phyloP scores from a whole-genome alignment of 2,888 invertebrate species.

The Dioctria rufipes region DNA sequence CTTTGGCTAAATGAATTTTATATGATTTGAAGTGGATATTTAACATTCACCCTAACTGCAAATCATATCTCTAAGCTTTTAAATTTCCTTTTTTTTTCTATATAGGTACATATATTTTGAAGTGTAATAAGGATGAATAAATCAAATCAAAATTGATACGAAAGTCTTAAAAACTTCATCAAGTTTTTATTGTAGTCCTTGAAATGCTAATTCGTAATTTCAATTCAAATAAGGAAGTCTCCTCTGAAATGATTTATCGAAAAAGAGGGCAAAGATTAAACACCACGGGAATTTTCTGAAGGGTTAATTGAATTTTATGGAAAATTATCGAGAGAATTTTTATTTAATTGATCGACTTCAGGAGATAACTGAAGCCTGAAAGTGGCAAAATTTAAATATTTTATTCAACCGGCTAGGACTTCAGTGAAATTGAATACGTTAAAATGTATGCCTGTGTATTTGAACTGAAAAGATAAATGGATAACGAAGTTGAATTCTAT shows the following conservation, averaged over 20 bases:
- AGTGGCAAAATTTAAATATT: constrained; percentile 40
- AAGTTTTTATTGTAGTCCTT: constrained; percentile 26
- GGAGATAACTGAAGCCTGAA: constrained; percentile 12
- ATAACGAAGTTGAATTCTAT: constrained; percentile 43
- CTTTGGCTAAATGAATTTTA: too few relatives aligned
- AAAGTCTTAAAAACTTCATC: background rate
- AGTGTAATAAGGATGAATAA: background rate
- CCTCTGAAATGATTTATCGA: background rate
- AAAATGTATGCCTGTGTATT: background rate
- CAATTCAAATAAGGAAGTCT: constrained; percentile 26
- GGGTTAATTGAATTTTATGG: constrained; percentile 38
- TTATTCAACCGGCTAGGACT: constrained; percentile 4
- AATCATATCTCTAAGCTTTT: too few relatives aligned
- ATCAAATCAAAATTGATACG: background rate
- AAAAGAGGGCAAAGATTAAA: constrained; percentile 1
- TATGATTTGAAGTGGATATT: too few relatives aligned
- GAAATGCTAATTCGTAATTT: constrained; percentile 18
- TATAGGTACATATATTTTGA: background rate
- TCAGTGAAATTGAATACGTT: constrained; percentile 4
- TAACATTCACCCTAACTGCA: too few relatives aligned
- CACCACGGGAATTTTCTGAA: background rate
- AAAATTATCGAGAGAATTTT: constrained; percentile 26
- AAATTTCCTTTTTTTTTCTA: too few relatives aligned
- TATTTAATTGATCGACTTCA: constrained; percentile 39
- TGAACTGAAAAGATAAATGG: constrained; percentile 27